These are phyloP conservation scores for Campylomormyrus numenius DNA, from an alignment of 2,113 vertebrate genomes.

Conservation along the genomic window DNA sequence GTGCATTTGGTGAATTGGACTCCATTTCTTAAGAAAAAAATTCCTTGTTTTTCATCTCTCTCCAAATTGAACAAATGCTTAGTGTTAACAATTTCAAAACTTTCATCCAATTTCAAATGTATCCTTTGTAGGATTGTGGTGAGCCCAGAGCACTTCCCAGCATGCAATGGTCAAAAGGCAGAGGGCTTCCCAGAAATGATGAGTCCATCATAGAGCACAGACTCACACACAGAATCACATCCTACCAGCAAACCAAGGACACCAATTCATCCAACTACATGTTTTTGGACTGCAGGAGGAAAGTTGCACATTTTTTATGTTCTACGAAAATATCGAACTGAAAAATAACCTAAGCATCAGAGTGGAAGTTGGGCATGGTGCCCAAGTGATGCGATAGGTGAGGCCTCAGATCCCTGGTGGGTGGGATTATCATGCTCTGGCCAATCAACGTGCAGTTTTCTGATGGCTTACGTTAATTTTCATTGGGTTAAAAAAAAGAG, in stretches of 20 bases:
- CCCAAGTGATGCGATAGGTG: not conserved
- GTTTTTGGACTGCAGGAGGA: not conserved
- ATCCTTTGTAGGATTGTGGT: not conserved
- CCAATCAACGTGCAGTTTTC: not conserved
- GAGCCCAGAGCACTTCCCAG: not conserved
- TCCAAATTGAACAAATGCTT: not conserved
- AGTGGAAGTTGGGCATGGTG: not conserved
- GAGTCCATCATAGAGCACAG: not conserved
- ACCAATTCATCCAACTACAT: not conserved
- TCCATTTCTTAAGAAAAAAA: not conserved
- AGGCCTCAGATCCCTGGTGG: not conserved
- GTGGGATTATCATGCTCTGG: not conserved
- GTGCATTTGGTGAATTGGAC: not conserved
- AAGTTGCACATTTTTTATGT: not conserved
- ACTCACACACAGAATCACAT: not conserved
- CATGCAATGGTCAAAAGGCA: not conserved
- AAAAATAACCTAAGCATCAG: not conserved
- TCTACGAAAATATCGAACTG: not conserved
- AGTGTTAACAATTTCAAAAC: not conserved
- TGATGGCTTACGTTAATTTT: not conserved
- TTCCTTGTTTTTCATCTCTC: not conserved
- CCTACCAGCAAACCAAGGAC: not conserved
- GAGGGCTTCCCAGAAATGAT: not conserved
- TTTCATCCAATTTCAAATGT: not conserved
- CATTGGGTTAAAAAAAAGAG: not conserved